Evolutionary conservation across 2,113 vertebrate species (phyloP).

Genomic region (human): DNA sequence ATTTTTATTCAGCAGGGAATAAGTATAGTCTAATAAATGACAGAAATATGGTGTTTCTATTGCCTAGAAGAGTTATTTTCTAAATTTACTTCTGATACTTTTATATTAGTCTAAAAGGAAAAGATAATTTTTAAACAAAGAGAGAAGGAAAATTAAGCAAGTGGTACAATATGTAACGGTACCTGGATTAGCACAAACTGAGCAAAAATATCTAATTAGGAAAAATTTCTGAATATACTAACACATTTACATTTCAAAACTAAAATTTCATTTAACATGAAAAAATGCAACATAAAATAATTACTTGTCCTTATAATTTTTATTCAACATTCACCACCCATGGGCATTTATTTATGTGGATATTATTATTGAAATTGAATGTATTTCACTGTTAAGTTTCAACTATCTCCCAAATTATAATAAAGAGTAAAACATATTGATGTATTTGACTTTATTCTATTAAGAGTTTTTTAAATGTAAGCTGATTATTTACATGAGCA

Average conservation of each 20-base stretch:
- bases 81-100: conserved; percentile 32
- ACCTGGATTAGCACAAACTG: conserved; percentile 31
- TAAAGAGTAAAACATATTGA: conserved; percentile 48
- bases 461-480: conserved; percentile 50
- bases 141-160: conserved; percentile 37
- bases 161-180: conserved; percentile 20
- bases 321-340: conserved; percentile 51
- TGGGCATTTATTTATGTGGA: conserved; percentile 54
- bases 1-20: conserved; percentile 66
- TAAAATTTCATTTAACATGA: conserved; percentile 57
- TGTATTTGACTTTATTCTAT: conserved; percentile 49
- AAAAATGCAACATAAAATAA: conserved; percentile 60
- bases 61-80: conserved; percentile 66
- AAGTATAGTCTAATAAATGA: conserved; percentile 58
- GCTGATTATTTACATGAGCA: conserved; percentile 56
- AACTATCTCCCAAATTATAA: conserved; percentile 45
- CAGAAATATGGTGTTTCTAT: conserved; percentile 71
- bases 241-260: conserved; percentile 54
- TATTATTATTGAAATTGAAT: conserved; percentile 59
- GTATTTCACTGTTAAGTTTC: conserved; percentile 57
- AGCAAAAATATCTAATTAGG: conserved; percentile 57
- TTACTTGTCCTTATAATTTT: conserved; percentile 47
- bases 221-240: conserved; percentile 58
- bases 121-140: conserved; percentile 65
- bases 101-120: conserved; percentile 61